phyloP scores from a whole-genome alignment of 2,113 vertebrate genomes.

The Lathamus discolor region DNA sequence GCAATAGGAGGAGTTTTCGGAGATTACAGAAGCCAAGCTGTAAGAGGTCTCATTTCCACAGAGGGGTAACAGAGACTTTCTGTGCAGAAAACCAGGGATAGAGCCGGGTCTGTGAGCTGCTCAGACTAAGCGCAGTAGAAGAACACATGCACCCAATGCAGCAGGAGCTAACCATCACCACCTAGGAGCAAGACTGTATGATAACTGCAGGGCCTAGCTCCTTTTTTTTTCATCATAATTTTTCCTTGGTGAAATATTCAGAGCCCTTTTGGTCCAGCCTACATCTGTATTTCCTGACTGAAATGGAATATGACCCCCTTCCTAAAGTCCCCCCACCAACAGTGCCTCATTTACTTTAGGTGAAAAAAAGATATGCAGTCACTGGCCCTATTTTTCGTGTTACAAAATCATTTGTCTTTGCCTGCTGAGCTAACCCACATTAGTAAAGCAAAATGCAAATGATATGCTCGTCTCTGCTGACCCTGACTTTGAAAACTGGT shows the following conservation, averaged over 20 bases:
- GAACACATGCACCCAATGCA: neutral
- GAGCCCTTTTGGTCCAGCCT: neutral
- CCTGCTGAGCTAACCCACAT: neutral
- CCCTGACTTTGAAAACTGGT: neutral
- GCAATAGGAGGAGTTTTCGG: neutral
- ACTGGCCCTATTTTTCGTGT: neutral
- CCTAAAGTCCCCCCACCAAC: accelerated
- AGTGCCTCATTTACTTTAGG: neutral
- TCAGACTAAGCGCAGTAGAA: neutral
- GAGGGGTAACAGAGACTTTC: neutral
- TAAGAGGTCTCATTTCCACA: neutral
- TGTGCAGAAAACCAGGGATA: neutral
- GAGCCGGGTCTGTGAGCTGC: neutral
- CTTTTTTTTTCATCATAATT: neutral
- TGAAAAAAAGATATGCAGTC: neutral
- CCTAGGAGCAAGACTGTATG: neutral
- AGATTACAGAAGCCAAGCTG: neutral
- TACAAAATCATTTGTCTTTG: neutral
- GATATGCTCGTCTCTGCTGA: neutral
- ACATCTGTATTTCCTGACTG: neutral
- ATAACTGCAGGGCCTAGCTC: neutral
- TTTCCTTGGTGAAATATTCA: neutral
- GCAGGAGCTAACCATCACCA: neutral
- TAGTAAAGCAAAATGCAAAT: conserved; percentile 48
- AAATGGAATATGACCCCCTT: neutral